Evolutionary conservation across 2,797 vertebrate species (phyloP).

Genomic region (Chaetophractus vellerosus): DNA sequence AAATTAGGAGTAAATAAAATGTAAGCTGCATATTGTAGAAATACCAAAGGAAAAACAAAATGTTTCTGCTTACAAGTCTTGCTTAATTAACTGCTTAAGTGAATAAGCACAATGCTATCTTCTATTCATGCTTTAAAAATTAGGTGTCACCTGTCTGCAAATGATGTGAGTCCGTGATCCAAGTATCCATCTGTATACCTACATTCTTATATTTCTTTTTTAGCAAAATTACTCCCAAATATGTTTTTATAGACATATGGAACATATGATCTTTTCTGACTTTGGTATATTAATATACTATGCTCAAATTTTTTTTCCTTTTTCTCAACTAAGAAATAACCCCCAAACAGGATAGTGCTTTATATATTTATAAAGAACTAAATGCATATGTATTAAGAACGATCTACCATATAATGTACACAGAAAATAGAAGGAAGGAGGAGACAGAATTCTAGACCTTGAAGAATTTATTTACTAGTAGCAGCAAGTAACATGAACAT

Average conservation of each 20-base stretch:
- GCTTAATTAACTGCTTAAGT: background rate
- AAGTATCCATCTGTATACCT: background rate
- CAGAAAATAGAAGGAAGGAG: constrained; percentile 16
- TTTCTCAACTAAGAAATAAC: constrained; percentile 53
- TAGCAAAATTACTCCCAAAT: constrained; percentile 51
- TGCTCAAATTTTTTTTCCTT: constrained; percentile 32
- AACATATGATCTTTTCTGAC: background rate
- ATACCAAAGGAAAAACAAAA: constrained; percentile 22
- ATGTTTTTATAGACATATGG: constrained; percentile 12
- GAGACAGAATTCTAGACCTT: background rate
- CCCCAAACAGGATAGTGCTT: constrained; percentile 42
- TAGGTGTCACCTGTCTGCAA: constrained; percentile 42
- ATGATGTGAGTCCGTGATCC: background rate
- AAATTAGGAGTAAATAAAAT: constrained; percentile 14
- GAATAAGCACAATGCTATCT: background rate
- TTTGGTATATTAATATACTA: constrained; percentile 29
- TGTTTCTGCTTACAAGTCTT: background rate
- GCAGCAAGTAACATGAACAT: background rate
- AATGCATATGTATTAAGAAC: background rate
- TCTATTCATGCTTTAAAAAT: constrained; percentile 5
- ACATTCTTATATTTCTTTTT: background rate
- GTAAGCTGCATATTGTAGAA: background rate
- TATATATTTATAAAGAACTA: background rate
- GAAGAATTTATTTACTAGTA: constrained; percentile 14
- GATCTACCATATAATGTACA: background rate